Base-by-base conservation (phyloP, 2,113 vertebrate species). In the Heloderma charlesbogerti region DNA sequence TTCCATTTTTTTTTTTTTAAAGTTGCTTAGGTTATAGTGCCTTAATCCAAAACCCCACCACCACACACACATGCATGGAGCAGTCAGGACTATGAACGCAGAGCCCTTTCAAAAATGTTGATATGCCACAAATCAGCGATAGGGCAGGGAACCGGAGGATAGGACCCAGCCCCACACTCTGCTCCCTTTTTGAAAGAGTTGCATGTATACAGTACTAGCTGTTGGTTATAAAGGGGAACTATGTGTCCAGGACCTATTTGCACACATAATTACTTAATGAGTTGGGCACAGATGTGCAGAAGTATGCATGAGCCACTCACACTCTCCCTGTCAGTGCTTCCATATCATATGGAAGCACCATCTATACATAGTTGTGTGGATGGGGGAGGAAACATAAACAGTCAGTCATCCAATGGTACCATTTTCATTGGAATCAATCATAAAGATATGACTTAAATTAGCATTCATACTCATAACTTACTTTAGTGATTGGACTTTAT, bases 401-500 rank as follows among this genome's bases (percentile, higher is more conserved):
- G 1, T 16, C 16, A 29, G 48, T 13, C 77, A 79, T 79, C 29
- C 29, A 34, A 34, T 71, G 89, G 67, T 1, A 40, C 25, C 1
- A 80, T 8, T 92, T 27, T 40, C 20, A 83, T 66, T 15, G 18
- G 54, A 20, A 90, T 83, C 25, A 88, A 48, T 87, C 88, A 4
- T 48, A 54, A 27, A 87, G n/a, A n/a, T n/a, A n/a, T n/a, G n/a
- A n/a, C n/a, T n/a, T n/a, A n/a, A n/a, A n/a, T n/a, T n/a, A n/a
- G n/a, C n/a, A n/a, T n/a, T n/a, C n/a, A n/a, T n/a, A n/a, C n/a
- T n/a, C n/a, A n/a, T n/a, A 83, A 90, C 91, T 85, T 12, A 83
- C 87, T 92, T 90, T 78, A 83, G n/a, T 84, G 15, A 83, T 86
- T 84, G 40, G 29, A 45, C 80, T 89, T 40, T 93, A 80, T 66